These are phyloP conservation scores for Zoanthus solanderi DNA, from an alignment of 92 coral and sea anemone genomes.

Conservation along the genomic window DNA sequence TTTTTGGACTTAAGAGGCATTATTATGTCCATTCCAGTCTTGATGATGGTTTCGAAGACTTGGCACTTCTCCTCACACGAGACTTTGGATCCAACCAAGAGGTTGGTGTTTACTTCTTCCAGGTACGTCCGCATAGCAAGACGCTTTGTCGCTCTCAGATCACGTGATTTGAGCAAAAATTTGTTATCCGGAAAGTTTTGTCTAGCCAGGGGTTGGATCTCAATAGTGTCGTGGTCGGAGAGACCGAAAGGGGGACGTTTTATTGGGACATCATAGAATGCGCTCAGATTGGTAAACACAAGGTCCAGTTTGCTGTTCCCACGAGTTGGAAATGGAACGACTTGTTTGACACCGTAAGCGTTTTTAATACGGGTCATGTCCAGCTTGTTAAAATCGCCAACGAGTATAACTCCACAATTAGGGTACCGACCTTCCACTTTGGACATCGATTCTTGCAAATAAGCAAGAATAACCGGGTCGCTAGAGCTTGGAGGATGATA, in stretches of 20 bases:
- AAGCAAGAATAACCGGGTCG: no score
- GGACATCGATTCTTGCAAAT: not conserved
- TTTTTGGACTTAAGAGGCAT: not conserved
- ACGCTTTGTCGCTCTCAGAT: not conserved
- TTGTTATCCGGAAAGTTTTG: constrained; percentile 1
- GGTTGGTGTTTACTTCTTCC: not conserved
- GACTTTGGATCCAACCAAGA: not conserved
- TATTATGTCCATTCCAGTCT: constrained; percentile 18
- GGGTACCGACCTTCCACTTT: constrained; percentile 8
- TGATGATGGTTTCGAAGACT: not conserved
- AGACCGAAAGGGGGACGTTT: not conserved
- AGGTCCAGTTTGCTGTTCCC: no score
- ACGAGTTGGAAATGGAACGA: no score
- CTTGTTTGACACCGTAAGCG: not conserved
- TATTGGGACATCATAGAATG: no score
- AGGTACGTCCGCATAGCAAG: not conserved
- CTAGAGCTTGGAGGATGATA: no score
- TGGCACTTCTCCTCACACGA: constrained; percentile 32
- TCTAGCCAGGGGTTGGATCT: constrained; percentile 37
- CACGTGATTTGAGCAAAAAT: not conserved
- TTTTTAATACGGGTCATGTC: not conserved
- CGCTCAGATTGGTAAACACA: no score
- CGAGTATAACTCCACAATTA: not conserved
- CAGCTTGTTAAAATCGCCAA: constrained; percentile 11
- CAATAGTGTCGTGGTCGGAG: constrained; percentile 18